Base-by-base conservation (phyloP, 2,888 invertebrate species). In the Eupithecia tripunctaria region DNA sequence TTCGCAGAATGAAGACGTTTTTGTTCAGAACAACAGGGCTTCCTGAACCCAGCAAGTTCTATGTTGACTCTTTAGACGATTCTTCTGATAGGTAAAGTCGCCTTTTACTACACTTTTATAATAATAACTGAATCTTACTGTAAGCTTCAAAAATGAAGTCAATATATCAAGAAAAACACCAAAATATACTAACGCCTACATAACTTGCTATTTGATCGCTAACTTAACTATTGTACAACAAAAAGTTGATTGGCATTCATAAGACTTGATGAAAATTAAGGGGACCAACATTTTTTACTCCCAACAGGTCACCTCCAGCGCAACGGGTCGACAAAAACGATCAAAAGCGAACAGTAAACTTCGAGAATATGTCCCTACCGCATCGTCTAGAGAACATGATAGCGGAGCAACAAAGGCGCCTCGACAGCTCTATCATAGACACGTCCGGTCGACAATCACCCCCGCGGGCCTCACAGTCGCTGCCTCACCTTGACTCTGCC, bases 351-450 rank as follows among this genome's bases (percentile, higher is more conserved):
- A 86, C 88, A 1, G 91, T 92, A 62, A 91, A 91, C 81, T 92
- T 92, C 0, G 85, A 87, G 70, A 89, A 86, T 29, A 78, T 89
- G n/a, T 90, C 91, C 1, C 80, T 91, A 14, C 89, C 89, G 5
- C 92, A 92, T 72, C 82, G 91, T 2, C 74, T 90, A 43, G 89
- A 90, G 79, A 89, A 88, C 67, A 78, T 90, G 74, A 87, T 90
- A 43, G 86, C 85, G 2, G 86, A 88, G 67, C 92, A 92, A 72
- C 91, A 89, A 74, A 82, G 85, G 38, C 82, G 89, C 4, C 78
- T 92, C 47, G 89, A 91, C 80, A 79, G 79, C 4, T 83, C 90
- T 0, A 83, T 89, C 41, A 84, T 90, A 5, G 89, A 92, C 81
- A 90, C 91, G 0, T 79, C 89, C 0, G 89, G 89, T 0, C 82